A percentile compares a stretch with the other conserved stretches of the same genome.
Conservation (phyloP, 2,888 invertebrate species). For the Drosophila mimica region DNA sequence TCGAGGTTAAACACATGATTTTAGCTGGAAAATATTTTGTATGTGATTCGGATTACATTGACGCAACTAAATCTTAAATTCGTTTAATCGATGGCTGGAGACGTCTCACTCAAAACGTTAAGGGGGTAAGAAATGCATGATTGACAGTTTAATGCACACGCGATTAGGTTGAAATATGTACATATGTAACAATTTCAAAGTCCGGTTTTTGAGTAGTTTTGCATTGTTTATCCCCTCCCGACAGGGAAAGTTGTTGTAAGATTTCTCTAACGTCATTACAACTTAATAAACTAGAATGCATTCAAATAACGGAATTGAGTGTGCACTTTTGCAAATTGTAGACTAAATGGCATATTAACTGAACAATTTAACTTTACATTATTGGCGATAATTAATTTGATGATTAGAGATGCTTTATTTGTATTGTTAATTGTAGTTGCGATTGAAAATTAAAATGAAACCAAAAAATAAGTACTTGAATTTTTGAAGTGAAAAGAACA, state of each 20-base stretch:
- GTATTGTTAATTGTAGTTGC: not conserved
- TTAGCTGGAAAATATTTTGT: constrained; percentile 7
- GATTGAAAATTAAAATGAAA: not conserved
- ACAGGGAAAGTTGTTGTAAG: not conserved
- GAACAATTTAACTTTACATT: not conserved
- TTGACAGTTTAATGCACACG: constrained; percentile 43
- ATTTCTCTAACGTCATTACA: not conserved
- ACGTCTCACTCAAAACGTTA: constrained; percentile 3
- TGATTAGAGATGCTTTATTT: not conserved
- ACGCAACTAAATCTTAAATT: not conserved
- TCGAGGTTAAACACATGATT: constrained; percentile 21
- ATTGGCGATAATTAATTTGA: not conserved
- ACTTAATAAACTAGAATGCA: not conserved
- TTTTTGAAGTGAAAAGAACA: constrained; percentile 27
- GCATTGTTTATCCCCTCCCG: not conserved
- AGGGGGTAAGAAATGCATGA: constrained; percentile 24
- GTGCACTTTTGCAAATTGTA: not conserved
- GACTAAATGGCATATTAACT: not conserved
- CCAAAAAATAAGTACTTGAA: constrained; percentile 2
- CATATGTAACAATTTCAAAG: constrained; percentile 4
- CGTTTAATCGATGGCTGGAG: constrained; percentile 42
- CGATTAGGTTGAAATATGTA: constrained; percentile 1
- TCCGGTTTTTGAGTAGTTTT: not conserved
- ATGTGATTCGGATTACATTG: constrained; percentile 8
- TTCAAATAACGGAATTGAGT: not conserved